A percentile compares a stretch with the other conserved stretches of the same genome.
Evolutionary conservation across 2,113 vertebrate genomes (phyloP).

Genomic region (Oriolus oriolus): DNA sequence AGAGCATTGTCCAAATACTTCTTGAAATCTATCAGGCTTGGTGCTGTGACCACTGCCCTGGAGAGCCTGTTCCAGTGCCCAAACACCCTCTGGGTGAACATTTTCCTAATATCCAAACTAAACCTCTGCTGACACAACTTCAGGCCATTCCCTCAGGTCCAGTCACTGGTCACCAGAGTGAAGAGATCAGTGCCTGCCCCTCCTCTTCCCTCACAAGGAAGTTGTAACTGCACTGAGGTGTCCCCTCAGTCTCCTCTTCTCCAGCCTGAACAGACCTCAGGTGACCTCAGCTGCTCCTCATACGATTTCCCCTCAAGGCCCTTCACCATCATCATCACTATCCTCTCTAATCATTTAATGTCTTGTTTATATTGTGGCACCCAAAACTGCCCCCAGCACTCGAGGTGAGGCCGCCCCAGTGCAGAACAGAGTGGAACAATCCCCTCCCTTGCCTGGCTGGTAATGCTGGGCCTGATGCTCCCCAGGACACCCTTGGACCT

Average conservation of each 20-base stretch:
- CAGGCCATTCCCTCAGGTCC: not conserved
- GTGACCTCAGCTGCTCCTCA: not conserved
- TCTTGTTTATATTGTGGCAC: rapidly evolving
- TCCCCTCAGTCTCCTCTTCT: not conserved
- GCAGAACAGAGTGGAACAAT: not conserved
- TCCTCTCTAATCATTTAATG: rapidly evolving
- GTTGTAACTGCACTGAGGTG: rapidly evolving
- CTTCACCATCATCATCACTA: rapidly evolving
- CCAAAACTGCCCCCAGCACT: not conserved
- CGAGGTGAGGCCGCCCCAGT: rapidly evolving
- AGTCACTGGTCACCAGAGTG: not conserved
- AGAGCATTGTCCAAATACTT: not conserved
- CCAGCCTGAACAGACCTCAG: not conserved
- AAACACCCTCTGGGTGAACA: rapidly evolving
- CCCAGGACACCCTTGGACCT: not conserved
- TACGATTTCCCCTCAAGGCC: rapidly evolving
- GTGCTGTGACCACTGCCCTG: not conserved
- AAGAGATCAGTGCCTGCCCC: not conserved
- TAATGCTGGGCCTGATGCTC: rapidly evolving
- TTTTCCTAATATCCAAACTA: not conserved
- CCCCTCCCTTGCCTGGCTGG: not conserved
- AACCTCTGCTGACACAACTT: rapidly evolving
- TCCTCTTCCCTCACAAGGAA: rapidly evolving
- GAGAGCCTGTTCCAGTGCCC: not conserved
- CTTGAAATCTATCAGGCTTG: not conserved